Conservation (phyloP, 2,797 vertebrate species). For the Novumbra hubbsi region DNA sequence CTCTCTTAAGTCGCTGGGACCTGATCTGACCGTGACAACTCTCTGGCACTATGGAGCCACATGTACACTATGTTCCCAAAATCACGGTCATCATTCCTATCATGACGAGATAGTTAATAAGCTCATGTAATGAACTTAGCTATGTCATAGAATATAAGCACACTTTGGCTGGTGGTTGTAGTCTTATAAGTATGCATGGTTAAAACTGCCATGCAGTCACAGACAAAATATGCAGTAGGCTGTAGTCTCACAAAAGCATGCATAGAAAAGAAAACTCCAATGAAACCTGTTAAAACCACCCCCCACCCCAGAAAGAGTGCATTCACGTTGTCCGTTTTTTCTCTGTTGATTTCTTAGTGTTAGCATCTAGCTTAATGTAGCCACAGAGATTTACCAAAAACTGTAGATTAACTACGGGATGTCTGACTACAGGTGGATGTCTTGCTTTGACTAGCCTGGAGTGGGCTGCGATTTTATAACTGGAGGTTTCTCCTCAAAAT, state of each 20-base stretch:
- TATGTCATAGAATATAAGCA: not conserved
- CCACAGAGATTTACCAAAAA: slow-evolving; percentile 50
- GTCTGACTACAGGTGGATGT: not conserved
- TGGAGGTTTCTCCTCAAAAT: slow-evolving; percentile 56
- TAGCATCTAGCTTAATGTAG: slow-evolving; percentile 32
- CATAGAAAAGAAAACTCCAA: not conserved
- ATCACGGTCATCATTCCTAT: not conserved
- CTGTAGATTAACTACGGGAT: slow-evolving; percentile 15
- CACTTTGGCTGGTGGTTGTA: not conserved
- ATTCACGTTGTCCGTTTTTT: slow-evolving; percentile 48
- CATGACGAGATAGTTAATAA: not conserved
- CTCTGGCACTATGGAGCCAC: not conserved
- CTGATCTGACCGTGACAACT: slow-evolving; percentile 40
- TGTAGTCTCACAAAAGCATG: not conserved
- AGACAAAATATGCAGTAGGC: not conserved
- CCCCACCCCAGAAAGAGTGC: slow-evolving; percentile 16
- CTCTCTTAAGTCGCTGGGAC: slow-evolving; percentile 57
- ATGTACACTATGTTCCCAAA: not conserved
- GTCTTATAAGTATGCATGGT: not conserved
- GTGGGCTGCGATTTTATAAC: slow-evolving; percentile 43
- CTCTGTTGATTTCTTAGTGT: slow-evolving; percentile 54
- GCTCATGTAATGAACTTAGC: not conserved
- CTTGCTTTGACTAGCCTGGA: not conserved
- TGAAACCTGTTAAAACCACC: not conserved
- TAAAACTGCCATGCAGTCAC: not conserved